Base-by-base conservation (phyloP, 2,797 vertebrate species). In the Melanotaenia boesemani region DNA sequence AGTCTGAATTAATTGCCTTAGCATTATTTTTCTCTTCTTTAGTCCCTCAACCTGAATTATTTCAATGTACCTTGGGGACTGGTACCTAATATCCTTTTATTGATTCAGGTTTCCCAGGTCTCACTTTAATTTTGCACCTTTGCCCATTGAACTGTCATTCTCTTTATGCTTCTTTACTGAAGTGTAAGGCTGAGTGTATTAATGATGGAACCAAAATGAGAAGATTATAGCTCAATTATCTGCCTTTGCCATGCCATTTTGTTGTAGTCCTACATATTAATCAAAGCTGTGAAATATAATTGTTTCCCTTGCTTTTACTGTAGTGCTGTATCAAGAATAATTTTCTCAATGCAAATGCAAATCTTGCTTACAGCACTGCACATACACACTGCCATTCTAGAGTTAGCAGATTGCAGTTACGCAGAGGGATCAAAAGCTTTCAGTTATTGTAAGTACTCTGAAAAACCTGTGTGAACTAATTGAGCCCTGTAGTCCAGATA, bases 221-320 rank as follows among this genome's bases (percentile, higher is more conserved):
- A 84, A 88, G 86, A 91, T 92, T 89, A 90, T 74, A 88, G 88
- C 86, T 90, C 76, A 86, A 89, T 91, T 90, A 91, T 90, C 83
- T 88, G 80, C 82, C 69, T 62, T 48, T 79, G 78, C 82, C 70
- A 77, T 81, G 71, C 85, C 85, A 77, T 76, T 84, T 74, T 82
- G 73, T 79, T 84, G 77, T 82, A 76, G 86, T 61, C 73, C 79
- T 63, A 87, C 80, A 72, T 87, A 89, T 90, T 89, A 86, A 89
- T 91, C 86, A 85, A 79, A 32, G 15, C 12, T 48, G 67, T 37
- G 67, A 69, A 60, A 50, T 37, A n/a, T 11, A 56, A 2, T 22
- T 58, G 10, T 66, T 75, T 39, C 50, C 2, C 13, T 76, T 70
- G 70, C 3, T 15, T 74, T 72, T 62, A 24, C 32, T 36, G n/a